Evolutionary conservation across 1,140 invertebrate genomes (phyloP), one percentile per base, ranked within the genome.

Genomic region (Saccostrea echinata): DNA sequence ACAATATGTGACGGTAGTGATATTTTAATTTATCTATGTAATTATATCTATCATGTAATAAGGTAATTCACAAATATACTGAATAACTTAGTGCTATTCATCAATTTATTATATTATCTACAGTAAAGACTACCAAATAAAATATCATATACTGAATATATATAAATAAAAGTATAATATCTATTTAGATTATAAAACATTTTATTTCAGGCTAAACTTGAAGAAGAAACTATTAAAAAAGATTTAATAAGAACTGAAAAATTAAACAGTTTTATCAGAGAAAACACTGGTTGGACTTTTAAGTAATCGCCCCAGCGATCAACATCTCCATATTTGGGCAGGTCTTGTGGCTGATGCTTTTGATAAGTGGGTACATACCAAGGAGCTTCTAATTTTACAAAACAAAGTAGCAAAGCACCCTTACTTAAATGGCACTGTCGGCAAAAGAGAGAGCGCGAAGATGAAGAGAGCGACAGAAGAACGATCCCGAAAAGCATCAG

Each of bases 1-100:
- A 27, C 61, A 64, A 64, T 64, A 64, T 64, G 61, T 64, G 61
- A 64, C 61, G 61, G 61, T 64, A 64, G 61, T 64, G 61, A 64
- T 21, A 64, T 64, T 64, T 64, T 24, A 64, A 24, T 64, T 64
- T 8, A 64, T 64, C 9, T 64, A 64, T n/a, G 24, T n/a, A 64
- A 64, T 21, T 64, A 21, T 21, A 21, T 21, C n/a, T n/a, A 64
- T 64, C n/a, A n/a, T 68, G 12, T 68, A 8, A 68, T 68, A 8
- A 27, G 12, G 18, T 24, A 68, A 21, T 68, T 8, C n/a, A 68
- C 18, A 68, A 24, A 68, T 64, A 64, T 21, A 64, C 16, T 64
- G 61, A 64, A 64, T 64, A 64, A n/a, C 4, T n/a, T 0, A 64
- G 16, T n/a, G n/a, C n/a, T n/a, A n/a, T n/a, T n/a, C n/a, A n/a